Base-by-base conservation (phyloP, 2,797 vertebrate genomes). In the Helarctos malayanus region DNA sequence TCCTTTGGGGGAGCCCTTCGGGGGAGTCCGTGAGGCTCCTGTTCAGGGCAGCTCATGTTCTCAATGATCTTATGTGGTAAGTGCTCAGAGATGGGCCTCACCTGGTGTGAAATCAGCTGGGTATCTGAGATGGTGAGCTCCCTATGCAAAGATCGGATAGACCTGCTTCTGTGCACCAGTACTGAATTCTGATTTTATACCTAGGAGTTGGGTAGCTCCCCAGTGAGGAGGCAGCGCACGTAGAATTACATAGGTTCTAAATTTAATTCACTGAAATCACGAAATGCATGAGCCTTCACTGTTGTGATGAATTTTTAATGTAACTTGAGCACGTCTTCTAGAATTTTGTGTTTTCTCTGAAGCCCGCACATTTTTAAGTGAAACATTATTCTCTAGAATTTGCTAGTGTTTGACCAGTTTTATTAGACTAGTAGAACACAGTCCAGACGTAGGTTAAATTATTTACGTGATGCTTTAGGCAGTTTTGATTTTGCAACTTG, bases 301-400 rank as follows among this genome's bases (percentile, higher is more conserved):
- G 21, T 80, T 73, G 52, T 52, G 59, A 49, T 92, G 63, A 65
- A 82, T 97, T 95, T 98, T 96, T 93, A 78, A 79, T 96, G 75
- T 73, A 13, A 49, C 78, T 87, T 84, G 57, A 95, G 14, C 54
- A 87, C 5, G 68, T 27, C 59, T 93, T 85, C 35, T 91, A 69
- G 94, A 88, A 56, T 86, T 96, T 61, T 97, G 65, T 75, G 56
- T 93, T 95, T 52, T 78, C 52, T 96, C 59, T 93, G 75, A n/a
- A 86, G 47, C 91, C 45, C 94, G 63, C 75, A 41, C 52, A 73
- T 97, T 82, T 95, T 97, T 38, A 86, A 85, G 61, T 81, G 88
- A 89, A 94, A 65, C 52, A 63, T 79, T 89, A 45, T 80, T 95
- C 68, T 92, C 32, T 85, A 73, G 73, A 90, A 71, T 93, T 80